Conservation (phyloP, 2,113 vertebrate genomes). For the Tachycineta bicolor region DNA sequence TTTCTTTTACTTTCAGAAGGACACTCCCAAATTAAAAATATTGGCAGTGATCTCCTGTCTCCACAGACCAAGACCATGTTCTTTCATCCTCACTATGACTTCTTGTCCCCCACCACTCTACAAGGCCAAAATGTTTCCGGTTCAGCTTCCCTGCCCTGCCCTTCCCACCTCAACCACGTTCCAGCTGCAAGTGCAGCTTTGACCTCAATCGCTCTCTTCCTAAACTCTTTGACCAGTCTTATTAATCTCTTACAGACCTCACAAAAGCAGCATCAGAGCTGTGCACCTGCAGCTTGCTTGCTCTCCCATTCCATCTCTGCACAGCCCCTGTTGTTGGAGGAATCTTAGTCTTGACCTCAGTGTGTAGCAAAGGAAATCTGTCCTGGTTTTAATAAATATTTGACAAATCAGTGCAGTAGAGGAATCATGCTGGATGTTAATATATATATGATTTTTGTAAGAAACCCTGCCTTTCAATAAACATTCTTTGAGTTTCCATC, state of each 20-base stretch:
- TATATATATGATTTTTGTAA: neutral
- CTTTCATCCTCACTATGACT: neutral
- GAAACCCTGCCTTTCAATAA: neutral
- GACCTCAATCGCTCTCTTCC: neutral
- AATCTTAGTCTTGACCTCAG: neutral
- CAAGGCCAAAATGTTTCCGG: fast-evolving
- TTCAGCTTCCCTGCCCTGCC: neutral
- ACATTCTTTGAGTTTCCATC: neutral
- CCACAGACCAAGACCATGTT: neutral
- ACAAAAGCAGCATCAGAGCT: neutral
- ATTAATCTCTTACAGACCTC: neutral
- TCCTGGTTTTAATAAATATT: neutral
- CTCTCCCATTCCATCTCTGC: neutral
- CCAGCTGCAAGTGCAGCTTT: neutral
- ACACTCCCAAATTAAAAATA: neutral
- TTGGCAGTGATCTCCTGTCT: neutral
- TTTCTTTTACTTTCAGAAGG: neutral
- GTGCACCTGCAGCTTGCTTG: neutral
- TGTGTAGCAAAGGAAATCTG: neutral
- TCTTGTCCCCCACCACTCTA: neutral
- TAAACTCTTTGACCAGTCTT: neutral
- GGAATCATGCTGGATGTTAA: neutral
- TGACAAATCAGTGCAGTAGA: neutral
- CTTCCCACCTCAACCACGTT: fast-evolving
- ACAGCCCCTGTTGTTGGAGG: neutral